These are phyloP conservation scores for Coreoperca whiteheadi DNA, from an alignment of 2,113 vertebrate species.

Conservation along the genomic window DNA sequence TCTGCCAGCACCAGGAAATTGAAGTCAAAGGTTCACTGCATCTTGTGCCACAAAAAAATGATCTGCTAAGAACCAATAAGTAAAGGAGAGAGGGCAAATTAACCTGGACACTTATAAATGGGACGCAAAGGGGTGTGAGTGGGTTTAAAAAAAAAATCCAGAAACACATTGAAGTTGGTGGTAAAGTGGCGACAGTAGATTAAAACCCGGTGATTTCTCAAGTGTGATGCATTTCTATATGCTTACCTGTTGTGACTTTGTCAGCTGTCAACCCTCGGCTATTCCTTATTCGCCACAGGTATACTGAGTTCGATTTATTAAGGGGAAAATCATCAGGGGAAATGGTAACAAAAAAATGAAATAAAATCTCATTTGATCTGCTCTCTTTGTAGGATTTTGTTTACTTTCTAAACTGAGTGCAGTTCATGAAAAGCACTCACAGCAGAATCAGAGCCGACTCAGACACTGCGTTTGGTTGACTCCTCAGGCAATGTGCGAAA, in stretches of 20 bases:
- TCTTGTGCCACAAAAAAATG: slow-evolving; percentile 73
- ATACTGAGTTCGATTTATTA: no score
- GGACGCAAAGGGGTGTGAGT: slow-evolving; percentile 49
- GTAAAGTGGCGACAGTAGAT: slow-evolving; percentile 35
- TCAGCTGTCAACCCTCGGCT: slow-evolving; percentile 5
- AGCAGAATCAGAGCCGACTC: not conserved
- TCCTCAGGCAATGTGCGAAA: slow-evolving; percentile 1
- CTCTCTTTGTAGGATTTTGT: not conserved
- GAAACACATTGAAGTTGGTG: slow-evolving; percentile 50
- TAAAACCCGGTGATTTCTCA: slow-evolving; percentile 41
- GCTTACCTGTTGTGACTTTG: not conserved
- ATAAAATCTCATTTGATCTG: not conserved
- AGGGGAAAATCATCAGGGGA: no score
- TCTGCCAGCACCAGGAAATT: slow-evolving; percentile 78
- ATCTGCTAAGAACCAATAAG: slow-evolving; percentile 63
- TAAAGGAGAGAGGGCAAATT: slow-evolving; percentile 72
- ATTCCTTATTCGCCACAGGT: not conserved
- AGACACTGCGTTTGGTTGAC: not conserved
- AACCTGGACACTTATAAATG: slow-evolving; percentile 72
- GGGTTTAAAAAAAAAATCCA: slow-evolving; percentile 68
- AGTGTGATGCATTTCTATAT: slow-evolving; percentile 9
- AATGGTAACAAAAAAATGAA: slow-evolving; percentile 6
- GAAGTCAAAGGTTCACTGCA: slow-evolving; percentile 83
- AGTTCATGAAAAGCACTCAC: not conserved
- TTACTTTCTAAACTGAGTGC: not conserved